A percentile compares a stretch with the other conserved stretches of the same genome.
These are phyloP conservation scores for Lysiphlebus fabarum DNA, from an alignment of 1,140 invertebrate species.

Conservation along the genomic window DNA sequence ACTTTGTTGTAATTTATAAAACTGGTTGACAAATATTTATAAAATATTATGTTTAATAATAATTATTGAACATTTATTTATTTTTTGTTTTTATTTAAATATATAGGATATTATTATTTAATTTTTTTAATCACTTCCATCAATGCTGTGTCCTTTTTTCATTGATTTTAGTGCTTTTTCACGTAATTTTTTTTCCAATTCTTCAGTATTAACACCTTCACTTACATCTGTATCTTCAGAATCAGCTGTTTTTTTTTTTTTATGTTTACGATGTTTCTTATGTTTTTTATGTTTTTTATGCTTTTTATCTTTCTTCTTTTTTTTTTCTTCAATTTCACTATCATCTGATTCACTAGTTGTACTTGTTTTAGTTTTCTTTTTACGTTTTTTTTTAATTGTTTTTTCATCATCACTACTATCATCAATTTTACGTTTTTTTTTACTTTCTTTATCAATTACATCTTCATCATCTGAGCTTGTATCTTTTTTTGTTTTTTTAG, in stretches of 20 bases:
- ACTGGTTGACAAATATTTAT: not conserved
- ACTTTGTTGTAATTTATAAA: not conserved
- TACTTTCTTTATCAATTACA: conserved; percentile 50
- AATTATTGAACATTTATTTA: not conserved
- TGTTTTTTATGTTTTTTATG: conserved; percentile 71
- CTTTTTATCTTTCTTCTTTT: conserved; percentile 68
- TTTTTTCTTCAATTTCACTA: conserved; percentile 67
- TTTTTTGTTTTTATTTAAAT: conserved; percentile 5
- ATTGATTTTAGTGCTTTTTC: conserved; percentile 78
- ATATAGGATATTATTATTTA: conserved; percentile 2
- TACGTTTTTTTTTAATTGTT: conserved; percentile 65
- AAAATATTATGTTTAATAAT: not conserved
- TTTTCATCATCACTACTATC: conserved; percentile 70
- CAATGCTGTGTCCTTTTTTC: conserved; percentile 59
- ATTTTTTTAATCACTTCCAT: conserved; percentile 44
- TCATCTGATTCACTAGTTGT: conserved; percentile 52
- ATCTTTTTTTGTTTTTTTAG: conserved; percentile 48
- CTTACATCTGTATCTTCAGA: conserved; percentile 62
- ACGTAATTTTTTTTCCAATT: conserved; percentile 81
- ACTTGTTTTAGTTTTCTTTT: conserved; percentile 64
- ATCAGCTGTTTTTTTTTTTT: conserved; percentile 63
- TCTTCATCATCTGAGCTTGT: conserved; percentile 56
- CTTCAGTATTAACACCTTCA: conserved; percentile 69
- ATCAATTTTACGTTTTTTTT: conserved; percentile 52
- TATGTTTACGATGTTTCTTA: conserved; percentile 67